phyloP scores from a whole-genome alignment of 2,113 vertebrate genomes.

The Caracal caracal region DNA sequence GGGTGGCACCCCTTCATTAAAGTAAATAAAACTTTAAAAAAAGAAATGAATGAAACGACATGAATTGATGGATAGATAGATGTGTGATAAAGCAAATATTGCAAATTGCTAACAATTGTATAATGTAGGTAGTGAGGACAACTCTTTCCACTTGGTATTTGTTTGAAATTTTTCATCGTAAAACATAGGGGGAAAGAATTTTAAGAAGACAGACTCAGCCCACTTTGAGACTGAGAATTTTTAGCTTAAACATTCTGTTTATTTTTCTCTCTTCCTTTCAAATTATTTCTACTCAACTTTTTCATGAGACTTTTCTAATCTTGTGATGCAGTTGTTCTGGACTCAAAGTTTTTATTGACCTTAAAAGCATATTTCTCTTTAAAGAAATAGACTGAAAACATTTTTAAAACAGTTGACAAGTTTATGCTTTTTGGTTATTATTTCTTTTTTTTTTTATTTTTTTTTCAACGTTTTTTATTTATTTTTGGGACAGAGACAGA shows the following conservation, averaged over 20 bases:
- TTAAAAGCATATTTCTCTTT: constrained; percentile 56
- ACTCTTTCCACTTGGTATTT: background rate
- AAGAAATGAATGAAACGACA: background rate
- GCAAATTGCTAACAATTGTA: background rate
- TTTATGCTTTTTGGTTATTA: constrained; percentile 25
- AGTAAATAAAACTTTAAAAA: no score
- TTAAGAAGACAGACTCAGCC: background rate
- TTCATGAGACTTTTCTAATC: constrained; percentile 50
- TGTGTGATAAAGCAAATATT: background rate
- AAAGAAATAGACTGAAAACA: constrained; percentile 49
- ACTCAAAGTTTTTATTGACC: constrained; percentile 39
- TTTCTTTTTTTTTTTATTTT: no score
- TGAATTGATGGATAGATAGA: background rate
- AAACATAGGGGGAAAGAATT: background rate
- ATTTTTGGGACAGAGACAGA: no score
- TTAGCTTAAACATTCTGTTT: constrained; percentile 61
- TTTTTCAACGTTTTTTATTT: no score
- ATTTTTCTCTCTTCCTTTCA: constrained; percentile 46
- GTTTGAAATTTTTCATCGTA: constrained; percentile 27
- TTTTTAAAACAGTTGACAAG: constrained; percentile 47
- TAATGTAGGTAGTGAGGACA: background rate
- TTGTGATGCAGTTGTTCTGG: constrained; percentile 38
- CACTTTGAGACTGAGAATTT: constrained; percentile 11
- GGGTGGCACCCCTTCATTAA: no score
- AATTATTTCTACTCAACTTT: constrained; percentile 65